Evolutionary conservation across 2,888 invertebrate species (phyloP), one percentile per base, ranked within the genome.

Genomic region (Prionchulus punctatus): DNA sequence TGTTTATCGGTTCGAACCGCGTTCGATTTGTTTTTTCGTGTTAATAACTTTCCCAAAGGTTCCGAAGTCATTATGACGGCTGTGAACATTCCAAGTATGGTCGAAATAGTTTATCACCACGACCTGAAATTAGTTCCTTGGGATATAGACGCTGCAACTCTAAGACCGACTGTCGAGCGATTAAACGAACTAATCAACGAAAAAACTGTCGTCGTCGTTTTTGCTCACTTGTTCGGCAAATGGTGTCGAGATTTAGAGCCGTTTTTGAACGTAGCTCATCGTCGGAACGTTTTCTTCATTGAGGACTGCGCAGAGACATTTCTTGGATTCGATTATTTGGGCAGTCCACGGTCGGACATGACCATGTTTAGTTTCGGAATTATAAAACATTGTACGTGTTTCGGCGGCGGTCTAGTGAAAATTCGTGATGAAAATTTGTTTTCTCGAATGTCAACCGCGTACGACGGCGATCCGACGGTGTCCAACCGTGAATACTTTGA

Each of bases 51-150:
- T 59, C 70, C 71, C 2, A 60, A 61, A n/a, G 71, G 71, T 31
- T 71, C 71, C 53, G 72, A 73, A 61, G 62, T 73, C 55, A 71
- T 73, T 52, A 69, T 73, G 69, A 71, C 73, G 2, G 73, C 73
- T 30, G 66, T 73, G 26, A 73, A 73, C 62, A 73, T 73, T 57
- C 72, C 72, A 3, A 69, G 68, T 59, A 70, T 73, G 69, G 63
- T 65, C 0, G 57, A 56, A 1, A 66, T 73, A 27, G 63, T 71
- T 0, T 62, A 62, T 53, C 65, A 67, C 49, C 71, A 73, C 58
- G 61, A 64, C 3, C 62, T 73, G 2, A 65, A 64, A 12, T 60
- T 69, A 2, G 67, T 72, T 18, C 68, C 72, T 1, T 59, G 68
- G 28, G 73, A 73, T 60, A 61, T 73, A 15, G 61, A 65, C 52